These are phyloP conservation scores for Mylabris phalerata DNA, from an alignment of 1,140 invertebrate genomes.

Conservation along the genomic window DNA sequence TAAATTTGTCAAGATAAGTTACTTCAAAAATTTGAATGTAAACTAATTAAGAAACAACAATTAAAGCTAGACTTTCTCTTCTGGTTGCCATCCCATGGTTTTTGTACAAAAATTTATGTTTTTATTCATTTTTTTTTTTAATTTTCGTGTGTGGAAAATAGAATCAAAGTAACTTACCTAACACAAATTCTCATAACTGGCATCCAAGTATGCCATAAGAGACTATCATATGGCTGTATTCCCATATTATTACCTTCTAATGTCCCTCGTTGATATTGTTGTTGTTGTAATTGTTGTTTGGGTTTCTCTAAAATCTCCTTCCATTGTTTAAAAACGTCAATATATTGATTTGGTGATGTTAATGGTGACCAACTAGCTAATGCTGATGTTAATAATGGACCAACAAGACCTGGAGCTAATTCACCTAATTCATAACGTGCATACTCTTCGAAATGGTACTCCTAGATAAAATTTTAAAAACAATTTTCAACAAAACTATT, in stretches of 20 bases:
- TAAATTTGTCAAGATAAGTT: background rate
- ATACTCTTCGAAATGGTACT: conserved; percentile 52
- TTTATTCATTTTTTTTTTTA: background rate
- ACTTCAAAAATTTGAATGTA: too few species aligned
- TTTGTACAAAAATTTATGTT: too few species aligned
- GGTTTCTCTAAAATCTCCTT: conserved; percentile 53
- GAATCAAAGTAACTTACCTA: conserved; percentile 46
- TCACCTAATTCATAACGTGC: conserved; percentile 54
- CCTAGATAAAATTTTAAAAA: conserved; percentile 28
- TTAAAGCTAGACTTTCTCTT: too few species aligned
- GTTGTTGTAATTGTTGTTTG: conserved; percentile 9
- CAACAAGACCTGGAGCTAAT: conserved; percentile 58
- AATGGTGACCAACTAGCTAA: conserved; percentile 71
- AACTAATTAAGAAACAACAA: too few species aligned
- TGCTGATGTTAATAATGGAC: conserved; percentile 59
- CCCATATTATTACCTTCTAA: conserved; percentile 45
- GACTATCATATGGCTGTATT: conserved; percentile 69
- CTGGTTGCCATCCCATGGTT: too few species aligned
- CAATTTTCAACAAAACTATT: too few species aligned
- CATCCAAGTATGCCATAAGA: conserved; percentile 89
- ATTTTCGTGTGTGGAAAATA: background rate
- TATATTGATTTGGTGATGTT: conserved; percentile 51
- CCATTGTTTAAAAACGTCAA: conserved; percentile 68
- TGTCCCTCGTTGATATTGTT: conserved; percentile 32
- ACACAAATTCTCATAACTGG: conserved; percentile 66